Percentiles rank a stretch among this genome's conserved stretches.
Evolutionary conservation across 2,113 vertebrate species (phyloP).

Genomic region (Limnothrissa miodon): DNA sequence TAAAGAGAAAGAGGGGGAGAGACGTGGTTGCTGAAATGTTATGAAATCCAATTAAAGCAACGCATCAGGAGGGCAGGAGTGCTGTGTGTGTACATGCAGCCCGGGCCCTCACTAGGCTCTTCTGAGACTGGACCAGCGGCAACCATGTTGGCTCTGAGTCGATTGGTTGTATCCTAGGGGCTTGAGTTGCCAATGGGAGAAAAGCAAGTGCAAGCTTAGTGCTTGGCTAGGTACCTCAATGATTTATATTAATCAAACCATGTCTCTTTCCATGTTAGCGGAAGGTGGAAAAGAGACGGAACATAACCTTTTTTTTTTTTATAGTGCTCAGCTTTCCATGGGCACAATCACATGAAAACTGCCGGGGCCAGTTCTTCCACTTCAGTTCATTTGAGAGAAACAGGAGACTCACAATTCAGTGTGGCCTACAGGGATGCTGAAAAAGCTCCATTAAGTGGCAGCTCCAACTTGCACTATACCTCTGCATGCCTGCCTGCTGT

Average conservation of each 20-base stretch:
- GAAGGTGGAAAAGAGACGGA: not conserved
- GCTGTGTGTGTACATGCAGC: not conserved
- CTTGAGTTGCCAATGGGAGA: not conserved
- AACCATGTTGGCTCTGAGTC: not conserved
- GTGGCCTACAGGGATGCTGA: conserved; percentile 1
- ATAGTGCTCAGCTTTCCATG: not conserved
- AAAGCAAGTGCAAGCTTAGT: not conserved
- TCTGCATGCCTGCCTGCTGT: not conserved
- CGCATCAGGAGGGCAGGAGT: not conserved
- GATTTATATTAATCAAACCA: conserved; percentile 23
- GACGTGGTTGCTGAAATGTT: not conserved
- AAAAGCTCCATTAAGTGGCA: not conserved
- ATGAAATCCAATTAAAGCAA: conserved; percentile 16
- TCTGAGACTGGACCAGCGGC: not conserved
- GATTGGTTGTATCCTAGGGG: not conserved
- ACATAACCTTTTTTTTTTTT: not conserved
- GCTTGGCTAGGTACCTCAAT: not conserved
- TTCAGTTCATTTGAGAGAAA: conserved; percentile 12
- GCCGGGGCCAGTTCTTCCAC: not conserved
- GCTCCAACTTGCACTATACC: not conserved
- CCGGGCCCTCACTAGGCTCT: not conserved
- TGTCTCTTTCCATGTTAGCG: not conserved
- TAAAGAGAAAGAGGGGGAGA: not conserved
- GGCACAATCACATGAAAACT: not conserved
- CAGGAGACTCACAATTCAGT: not conserved